phyloP scores from a whole-genome alignment of 2,113 vertebrate species.

The Ranitomeya variabilis region DNA sequence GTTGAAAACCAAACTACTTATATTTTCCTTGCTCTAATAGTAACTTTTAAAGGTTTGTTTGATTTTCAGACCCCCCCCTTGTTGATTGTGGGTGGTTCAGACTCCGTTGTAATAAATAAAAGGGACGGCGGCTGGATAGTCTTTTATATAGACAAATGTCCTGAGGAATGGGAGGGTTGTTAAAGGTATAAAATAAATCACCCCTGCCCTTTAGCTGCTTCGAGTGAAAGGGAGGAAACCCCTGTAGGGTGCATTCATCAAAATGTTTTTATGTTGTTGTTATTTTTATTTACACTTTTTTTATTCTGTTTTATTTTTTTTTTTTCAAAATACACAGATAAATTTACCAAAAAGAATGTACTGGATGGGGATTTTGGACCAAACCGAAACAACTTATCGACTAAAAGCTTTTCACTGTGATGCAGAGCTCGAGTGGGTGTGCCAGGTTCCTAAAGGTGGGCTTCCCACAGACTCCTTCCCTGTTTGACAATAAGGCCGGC shows the following conservation, averaged over 20 bases:
- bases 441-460: constrained; percentile 91
- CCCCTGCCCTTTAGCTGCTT: too few relatives aligned
- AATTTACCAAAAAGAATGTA: constrained; percentile 53
- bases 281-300: neutral
- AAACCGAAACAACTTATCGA: constrained; percentile 69
- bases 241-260: too few relatives aligned
- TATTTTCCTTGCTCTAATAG: too few relatives aligned
- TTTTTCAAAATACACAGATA: constrained; percentile 62
- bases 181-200: too few relatives aligned
- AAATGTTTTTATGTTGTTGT: too few relatives aligned
- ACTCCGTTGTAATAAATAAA: neutral
- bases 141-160: too few relatives aligned
- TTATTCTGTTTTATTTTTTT: neutral
- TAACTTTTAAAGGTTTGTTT: neutral
- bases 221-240: too few relatives aligned
- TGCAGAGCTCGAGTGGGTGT: constrained; percentile 88
- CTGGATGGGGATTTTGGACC: constrained; percentile 61
- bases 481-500: too few relatives aligned
- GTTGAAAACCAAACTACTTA: too few relatives aligned
- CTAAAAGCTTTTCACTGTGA: constrained; percentile 88
- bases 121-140: too few relatives aligned
- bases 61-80: neutral
- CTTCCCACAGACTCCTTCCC: neutral
- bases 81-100: neutral
- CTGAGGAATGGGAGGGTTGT: too few relatives aligned